Evolutionary conservation across 2,113 vertebrate species (phyloP).

Genomic region (Oryzias curvinotus): DNA sequence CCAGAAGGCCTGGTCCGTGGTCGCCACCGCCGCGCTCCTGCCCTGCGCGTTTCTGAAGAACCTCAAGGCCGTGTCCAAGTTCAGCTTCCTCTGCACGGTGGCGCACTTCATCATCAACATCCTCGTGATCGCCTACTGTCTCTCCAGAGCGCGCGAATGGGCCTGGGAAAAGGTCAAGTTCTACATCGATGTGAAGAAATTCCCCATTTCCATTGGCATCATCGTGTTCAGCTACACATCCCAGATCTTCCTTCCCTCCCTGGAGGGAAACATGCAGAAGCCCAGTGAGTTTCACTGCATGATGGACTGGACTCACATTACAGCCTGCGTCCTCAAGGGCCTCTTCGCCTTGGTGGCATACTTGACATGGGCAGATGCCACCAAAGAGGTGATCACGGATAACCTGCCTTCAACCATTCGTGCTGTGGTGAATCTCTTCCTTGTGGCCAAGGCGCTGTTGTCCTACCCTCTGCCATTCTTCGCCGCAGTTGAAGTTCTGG

Average conservation of each 20-base stretch:
- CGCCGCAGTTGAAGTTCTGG: conserved; percentile 94
- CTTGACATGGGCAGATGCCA: conserved; percentile 95
- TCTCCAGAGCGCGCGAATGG: conserved; percentile 93
- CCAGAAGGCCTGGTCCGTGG: conserved; percentile 96
- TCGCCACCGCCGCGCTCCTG: conserved; percentile 89
- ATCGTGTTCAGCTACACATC: conserved; percentile 99
- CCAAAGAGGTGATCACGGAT: conserved; percentile 97
- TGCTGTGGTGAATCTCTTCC: conserved; percentile 93
- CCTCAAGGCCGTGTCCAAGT: conserved; percentile 96
- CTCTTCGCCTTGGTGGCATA: conserved; percentile 95
- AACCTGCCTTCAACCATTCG: conserved; percentile 94
- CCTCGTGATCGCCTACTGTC: conserved; percentile 94
- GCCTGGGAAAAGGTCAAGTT: conserved; percentile 99
- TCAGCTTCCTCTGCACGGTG: conserved; percentile 93
- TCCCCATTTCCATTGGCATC: conserved; percentile 97
- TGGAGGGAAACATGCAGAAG: conserved; percentile 96
- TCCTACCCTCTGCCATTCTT: conserved; percentile 96
- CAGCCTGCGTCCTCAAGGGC: conserved; percentile 94
- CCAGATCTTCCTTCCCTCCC: conserved; percentile 96
- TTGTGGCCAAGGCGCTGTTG: conserved; percentile 92
- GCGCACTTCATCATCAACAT: conserved; percentile 95
- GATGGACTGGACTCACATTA: conserved; percentile 98
- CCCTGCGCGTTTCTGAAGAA: conserved; percentile 96
- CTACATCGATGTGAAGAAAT: conserved; percentile 98
- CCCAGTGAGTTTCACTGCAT: conserved; percentile 96